A percentile compares a stretch with the other conserved stretches of the same genome.
These are phyloP conservation scores for Acleris emargana DNA, from an alignment of 2,888 invertebrate genomes.

Conservation along the genomic window DNA sequence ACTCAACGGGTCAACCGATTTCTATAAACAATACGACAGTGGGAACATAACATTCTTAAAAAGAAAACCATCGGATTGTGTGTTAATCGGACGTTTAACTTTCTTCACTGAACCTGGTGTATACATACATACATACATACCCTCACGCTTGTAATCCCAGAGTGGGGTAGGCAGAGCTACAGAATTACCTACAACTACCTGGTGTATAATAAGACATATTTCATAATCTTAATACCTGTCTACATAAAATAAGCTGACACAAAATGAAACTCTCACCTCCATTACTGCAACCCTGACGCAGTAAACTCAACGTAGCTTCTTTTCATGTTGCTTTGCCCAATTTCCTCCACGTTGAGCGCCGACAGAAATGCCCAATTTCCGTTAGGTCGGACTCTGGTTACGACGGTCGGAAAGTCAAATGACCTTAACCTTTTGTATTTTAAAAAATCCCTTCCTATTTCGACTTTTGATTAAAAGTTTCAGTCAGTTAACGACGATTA, in stretches of 20 bases:
- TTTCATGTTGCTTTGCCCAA: conserved; percentile 7
- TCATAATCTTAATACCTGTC: neutral
- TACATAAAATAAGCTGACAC: neutral
- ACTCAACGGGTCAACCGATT: too few species aligned
- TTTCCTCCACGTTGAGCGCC: conserved; percentile 8
- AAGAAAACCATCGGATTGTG: too few species aligned
- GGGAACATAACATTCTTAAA: too few species aligned
- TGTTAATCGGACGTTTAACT: too few species aligned
- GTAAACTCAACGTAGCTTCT: neutral
- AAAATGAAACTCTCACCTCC: neutral
- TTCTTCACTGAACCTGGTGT: too few species aligned
- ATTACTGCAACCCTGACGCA: too few species aligned
- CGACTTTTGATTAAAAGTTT: neutral
- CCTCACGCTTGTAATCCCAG: too few species aligned
- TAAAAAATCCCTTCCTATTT: neutral
- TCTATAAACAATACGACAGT: too few species aligned
- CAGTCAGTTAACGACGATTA: neutral
- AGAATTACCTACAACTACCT: too few species aligned
- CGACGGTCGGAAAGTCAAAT: conserved; percentile 7
- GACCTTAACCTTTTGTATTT: conserved; percentile 15
- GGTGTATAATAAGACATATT: neutral
- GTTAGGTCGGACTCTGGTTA: conserved; percentile 1
- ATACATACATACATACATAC: too few species aligned
- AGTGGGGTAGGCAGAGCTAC: too few species aligned
- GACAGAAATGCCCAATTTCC: conserved; percentile 26